Evolutionary conservation across 2,888 invertebrate species (phyloP).

Genomic region (Cephonodes hylas): DNA sequence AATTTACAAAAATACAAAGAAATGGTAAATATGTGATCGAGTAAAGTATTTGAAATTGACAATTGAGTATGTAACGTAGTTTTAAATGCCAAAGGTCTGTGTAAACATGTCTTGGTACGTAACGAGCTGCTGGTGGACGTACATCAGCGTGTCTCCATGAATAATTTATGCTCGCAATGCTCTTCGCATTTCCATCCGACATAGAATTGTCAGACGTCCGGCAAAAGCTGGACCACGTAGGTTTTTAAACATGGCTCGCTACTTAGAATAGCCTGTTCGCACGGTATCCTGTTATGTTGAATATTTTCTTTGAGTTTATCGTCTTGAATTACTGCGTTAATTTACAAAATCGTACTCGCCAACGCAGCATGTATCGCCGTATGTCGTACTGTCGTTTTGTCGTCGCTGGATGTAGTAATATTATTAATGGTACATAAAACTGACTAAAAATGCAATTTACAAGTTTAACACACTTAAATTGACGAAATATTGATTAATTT

Average conservation of each 20-base stretch:
- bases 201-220: constrained; percentile 7
- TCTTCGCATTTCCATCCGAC: constrained; percentile 33
- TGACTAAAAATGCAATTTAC: no score
- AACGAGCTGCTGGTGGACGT: constrained; percentile 53
- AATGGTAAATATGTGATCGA: background rate
- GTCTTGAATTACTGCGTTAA: no score
- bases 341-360: no score
- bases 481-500: no score
- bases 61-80: background rate
- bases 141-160: constrained; percentile 46
- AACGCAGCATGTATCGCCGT: no score
- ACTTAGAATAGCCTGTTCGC: background rate
- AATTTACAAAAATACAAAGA: no score
- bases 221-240: constrained; percentile 30
- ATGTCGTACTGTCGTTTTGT: no score
- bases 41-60: background rate
- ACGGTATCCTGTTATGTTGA: background rate
- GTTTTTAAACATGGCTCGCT: constrained; percentile 27
- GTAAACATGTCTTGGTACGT: constrained; percentile 28
- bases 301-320: background rate
- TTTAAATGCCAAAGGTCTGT: background rate
- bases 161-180: constrained; percentile 62
- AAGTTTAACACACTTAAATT: no score
- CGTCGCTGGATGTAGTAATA: no score
- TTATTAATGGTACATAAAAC: no score